Conservation (phyloP, 2,113 vertebrate genomes). For the Gyps fulvus region DNA sequence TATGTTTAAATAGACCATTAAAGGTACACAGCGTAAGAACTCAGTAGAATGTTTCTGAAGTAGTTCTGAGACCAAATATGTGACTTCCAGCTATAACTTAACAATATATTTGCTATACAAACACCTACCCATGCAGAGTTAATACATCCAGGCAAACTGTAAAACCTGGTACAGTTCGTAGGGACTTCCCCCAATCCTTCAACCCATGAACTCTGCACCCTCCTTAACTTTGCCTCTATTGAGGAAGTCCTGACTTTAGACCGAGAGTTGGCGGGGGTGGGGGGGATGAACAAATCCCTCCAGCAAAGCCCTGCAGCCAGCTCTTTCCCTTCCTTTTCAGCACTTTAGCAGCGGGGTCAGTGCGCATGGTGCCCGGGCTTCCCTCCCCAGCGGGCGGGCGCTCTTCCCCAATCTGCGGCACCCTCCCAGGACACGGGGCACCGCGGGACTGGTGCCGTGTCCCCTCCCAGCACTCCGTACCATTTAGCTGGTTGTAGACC, state of each 20-base stretch:
- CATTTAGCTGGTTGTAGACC: conserved; percentile 96
- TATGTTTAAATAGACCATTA: neutral
- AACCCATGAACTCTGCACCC: neutral
- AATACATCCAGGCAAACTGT: neutral
- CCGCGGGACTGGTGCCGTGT: fast-evolving
- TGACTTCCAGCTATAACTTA: neutral
- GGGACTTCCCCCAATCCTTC: neutral
- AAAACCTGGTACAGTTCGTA: fast-evolving
- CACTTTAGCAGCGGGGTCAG: neutral
- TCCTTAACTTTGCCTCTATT: neutral
- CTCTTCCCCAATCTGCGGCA: neutral
- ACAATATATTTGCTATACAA: neutral
- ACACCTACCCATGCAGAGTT: neutral
- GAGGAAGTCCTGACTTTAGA: neutral
- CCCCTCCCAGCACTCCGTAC: conserved; percentile 68
- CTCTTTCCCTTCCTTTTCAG: neutral
- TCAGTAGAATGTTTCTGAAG: neutral
- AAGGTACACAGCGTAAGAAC: neutral
- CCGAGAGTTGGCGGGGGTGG: neutral
- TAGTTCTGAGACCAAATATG: neutral
- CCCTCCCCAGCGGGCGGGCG: neutral
- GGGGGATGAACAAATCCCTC: neutral
- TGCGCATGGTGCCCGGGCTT: fast-evolving
- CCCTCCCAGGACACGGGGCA: neutral
- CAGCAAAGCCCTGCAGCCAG: neutral